Conservation (phyloP, 2,888 invertebrate species). For the Halictus quadricinctus region DNA sequence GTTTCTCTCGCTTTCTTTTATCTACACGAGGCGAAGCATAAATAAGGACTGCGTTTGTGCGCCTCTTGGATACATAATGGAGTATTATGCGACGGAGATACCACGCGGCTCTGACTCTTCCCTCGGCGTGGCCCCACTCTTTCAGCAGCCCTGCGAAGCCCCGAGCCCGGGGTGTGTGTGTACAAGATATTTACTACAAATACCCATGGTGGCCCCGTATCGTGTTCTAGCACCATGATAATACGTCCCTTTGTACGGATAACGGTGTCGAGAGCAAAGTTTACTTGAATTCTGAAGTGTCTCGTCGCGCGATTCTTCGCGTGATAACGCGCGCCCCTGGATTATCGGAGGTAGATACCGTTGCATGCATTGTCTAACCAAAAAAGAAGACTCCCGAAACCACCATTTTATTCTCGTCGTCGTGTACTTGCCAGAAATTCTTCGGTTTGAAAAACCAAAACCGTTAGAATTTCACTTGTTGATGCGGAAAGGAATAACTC, state of each 20-base stretch:
- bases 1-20: constrained; percentile 73
- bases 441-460: neutral
- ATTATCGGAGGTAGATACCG: constrained; percentile 48
- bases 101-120: constrained; percentile 64
- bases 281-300: constrained; percentile 63
- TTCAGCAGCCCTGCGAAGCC: constrained; percentile 45
- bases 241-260: constrained; percentile 72
- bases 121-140: constrained; percentile 34
- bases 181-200: constrained; percentile 80
- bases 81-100: constrained; percentile 79
- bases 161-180: constrained; percentile 72
- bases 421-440: neutral
- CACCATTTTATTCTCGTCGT: neutral
- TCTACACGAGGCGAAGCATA: constrained; percentile 75
- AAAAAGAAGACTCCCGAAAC: neutral
- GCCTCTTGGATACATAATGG: constrained; percentile 78
- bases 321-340: constrained; percentile 47
- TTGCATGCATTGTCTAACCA: constrained; percentile 29
- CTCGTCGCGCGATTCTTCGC: constrained; percentile 53
- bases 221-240: constrained; percentile 70
- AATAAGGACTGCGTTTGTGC: constrained; percentile 78
- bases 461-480: neutral
- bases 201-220: constrained; percentile 74
- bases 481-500: neutral
- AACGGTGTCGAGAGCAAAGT: constrained; percentile 63